Evolutionary conservation across 2,888 invertebrate genomes (phyloP).

Genomic region (Microplitis deprimator): DNA sequence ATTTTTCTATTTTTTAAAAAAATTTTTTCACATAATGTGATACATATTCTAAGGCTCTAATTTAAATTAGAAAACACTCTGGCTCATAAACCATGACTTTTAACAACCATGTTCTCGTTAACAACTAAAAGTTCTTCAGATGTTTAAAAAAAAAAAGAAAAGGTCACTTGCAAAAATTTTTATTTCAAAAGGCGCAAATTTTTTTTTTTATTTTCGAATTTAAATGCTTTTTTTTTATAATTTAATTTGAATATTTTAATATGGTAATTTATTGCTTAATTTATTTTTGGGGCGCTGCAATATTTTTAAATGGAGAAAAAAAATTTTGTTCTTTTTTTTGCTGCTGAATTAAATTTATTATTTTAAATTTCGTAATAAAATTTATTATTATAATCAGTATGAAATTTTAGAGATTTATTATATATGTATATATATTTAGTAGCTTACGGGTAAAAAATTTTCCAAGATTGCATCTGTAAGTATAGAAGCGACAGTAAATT

Average conservation of each 20-base stretch:
- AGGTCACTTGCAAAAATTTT: too few relatives aligned
- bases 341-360: neutral
- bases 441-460: constrained; percentile 16
- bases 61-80: constrained; percentile 19
- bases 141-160: constrained; percentile 1
- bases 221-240: too few relatives aligned
- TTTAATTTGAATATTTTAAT: too few relatives aligned
- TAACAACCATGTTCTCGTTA: neutral
- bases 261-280: too few relatives aligned
- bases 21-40: neutral
- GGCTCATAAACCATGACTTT: constrained; percentile 18
- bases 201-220: too few relatives aligned
- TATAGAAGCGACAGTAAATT: constrained; percentile 6
- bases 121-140: neutral
- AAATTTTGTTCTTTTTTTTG: neutral
- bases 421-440: neutral
- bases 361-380: neutral
- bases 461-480: constrained; percentile 1
- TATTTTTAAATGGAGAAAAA: neutral
- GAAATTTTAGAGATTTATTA: neutral
- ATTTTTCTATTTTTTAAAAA: neutral
- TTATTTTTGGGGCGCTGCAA: too few relatives aligned
- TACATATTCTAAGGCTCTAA: constrained; percentile 10
- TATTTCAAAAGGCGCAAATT: too few relatives aligned
- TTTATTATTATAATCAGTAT: neutral